Conservation (phyloP, 2,113 vertebrate species). For the Clarias batrachus region DNA sequence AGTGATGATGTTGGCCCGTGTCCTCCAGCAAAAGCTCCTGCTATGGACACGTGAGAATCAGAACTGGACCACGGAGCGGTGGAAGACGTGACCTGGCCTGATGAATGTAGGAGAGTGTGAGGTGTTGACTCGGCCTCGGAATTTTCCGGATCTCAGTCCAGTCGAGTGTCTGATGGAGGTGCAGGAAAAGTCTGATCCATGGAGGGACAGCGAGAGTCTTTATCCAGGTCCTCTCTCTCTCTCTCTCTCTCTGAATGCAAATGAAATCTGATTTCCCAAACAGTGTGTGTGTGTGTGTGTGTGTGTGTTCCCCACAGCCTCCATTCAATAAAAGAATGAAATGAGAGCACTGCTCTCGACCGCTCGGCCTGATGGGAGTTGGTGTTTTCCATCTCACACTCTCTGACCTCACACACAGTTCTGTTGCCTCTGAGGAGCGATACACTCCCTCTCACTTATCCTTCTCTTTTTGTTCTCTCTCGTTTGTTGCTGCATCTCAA, state of each 20-base stretch:
- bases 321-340: not conserved
- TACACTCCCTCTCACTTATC: not conserved
- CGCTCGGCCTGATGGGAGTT: slow-evolving; percentile 5
- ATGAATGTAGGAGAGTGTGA: too few species aligned
- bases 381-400: slow-evolving; percentile 25
- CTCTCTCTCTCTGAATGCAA: not conserved
- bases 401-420: slow-evolving; percentile 7
- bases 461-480: not conserved
- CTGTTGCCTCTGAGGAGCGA: not conserved
- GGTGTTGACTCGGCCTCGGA: too few species aligned
- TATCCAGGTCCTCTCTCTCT: not conserved
- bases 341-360: not conserved
- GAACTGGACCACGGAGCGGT: too few species aligned
- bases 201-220: too few species aligned
- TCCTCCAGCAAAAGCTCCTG: too few species aligned
- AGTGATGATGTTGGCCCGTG: too few species aligned
- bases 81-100: too few species aligned
- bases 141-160: too few species aligned
- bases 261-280: slow-evolving; percentile 9
- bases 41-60: too few species aligned
- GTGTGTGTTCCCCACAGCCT: not conserved
- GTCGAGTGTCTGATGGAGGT: too few species aligned
- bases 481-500: not conserved
- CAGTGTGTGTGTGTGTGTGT: not conserved
- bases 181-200: too few species aligned